Conservation (phyloP, 2,113 vertebrate genomes). For the Gymnorhina tibicen region DNA sequence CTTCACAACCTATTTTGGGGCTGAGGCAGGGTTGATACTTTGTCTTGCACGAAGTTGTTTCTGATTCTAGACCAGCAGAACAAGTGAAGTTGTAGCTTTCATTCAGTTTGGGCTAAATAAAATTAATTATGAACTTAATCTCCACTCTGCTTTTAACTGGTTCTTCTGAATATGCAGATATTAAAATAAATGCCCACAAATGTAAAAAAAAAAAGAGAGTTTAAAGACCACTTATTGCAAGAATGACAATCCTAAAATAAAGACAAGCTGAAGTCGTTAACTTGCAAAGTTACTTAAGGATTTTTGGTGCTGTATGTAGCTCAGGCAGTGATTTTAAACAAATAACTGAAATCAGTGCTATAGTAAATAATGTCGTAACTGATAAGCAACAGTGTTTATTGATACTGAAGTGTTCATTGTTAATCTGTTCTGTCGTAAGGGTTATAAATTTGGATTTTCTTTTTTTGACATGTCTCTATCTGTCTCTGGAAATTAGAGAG, state of each 20-base stretch:
- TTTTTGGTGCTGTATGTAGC: background rate
- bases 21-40: rapidly evolving
- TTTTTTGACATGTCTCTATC: background rate
- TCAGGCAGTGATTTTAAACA: background rate
- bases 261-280: background rate
- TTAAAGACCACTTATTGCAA: background rate
- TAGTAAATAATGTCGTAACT: background rate
- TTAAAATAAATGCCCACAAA: background rate
- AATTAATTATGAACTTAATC: background rate
- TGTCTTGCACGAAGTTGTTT: background rate
- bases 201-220: background rate
- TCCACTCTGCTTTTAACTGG: background rate
- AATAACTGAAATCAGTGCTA: background rate
- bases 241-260: background rate
- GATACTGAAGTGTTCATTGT: background rate
- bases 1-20: background rate
- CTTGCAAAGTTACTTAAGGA: background rate
- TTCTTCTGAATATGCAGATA: background rate
- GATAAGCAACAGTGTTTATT: background rate
- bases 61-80: background rate
- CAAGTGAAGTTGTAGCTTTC: background rate
- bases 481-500: background rate
- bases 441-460: background rate
- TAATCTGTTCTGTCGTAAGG: background rate
- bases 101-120: background rate